Base-by-base conservation (phyloP, 2,888 invertebrate species). In the Phytoseiulus persimilis region DNA sequence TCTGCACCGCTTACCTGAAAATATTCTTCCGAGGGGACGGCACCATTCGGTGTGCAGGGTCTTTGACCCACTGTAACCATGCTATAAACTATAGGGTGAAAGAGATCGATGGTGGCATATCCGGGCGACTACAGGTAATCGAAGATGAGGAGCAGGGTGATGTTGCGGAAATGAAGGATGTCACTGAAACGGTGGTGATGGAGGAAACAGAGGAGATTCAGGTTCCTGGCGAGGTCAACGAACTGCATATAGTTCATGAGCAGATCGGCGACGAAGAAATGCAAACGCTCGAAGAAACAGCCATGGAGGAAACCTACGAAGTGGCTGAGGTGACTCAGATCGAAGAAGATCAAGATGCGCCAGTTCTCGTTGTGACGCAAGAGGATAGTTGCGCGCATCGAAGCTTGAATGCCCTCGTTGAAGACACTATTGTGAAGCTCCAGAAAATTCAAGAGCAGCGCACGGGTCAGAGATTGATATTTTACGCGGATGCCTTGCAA, bases 381-480 rank as follows among this genome's bases (percentile, higher is more conserved):
- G 87, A 87, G 31, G 87, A 87, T 45, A 39, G 87, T n/a, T 32
- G 87, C 45, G 87, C 87, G 28, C 87, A 87, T 87, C 87, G 45
- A 87, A 87, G 87, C 33, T 33, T 87, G 87, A 87, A 87, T 23
- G 87, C 87, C 39, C 87, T 87, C 45, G 87, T 87, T 9, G 87
- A 87, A 87, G 87, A 87, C 33, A 39, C 87, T 32, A 87, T 87
- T 6, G 18, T 23, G 87, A 87, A 87, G 87, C 32, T 87, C 28
- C 87, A 87, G 33, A 87, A 39, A 45, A 87, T 87, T 87, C 87
- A 87, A 23, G 45, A 45, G 6, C 39, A 87, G 33, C 87, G 87
- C 87, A 87, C 39, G 32, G 87, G 87, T 32, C 87, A 87, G 45
- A 33, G 87, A 6, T 45, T 87, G 39, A 87, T 87, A 11, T 87